These are phyloP conservation scores for Pelagia noctiluca DNA, from an alignment of 30 jellyfish, hydroid and myxozoan genomes.

Conservation along the genomic window DNA sequence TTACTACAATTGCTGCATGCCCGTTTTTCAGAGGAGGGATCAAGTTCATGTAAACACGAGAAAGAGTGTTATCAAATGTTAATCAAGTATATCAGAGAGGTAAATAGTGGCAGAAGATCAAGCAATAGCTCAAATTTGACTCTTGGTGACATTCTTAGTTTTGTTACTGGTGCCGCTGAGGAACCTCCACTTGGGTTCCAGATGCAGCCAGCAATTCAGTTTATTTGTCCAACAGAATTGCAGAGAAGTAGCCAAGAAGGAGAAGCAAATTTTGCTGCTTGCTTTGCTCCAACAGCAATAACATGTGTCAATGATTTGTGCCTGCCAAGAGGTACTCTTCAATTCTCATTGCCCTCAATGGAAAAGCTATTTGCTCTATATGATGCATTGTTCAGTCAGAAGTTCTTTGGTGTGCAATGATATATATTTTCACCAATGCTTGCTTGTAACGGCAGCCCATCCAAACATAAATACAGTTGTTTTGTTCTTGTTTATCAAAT, in stretches of 20 bases:
- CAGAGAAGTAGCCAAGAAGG: constrained; percentile 8
- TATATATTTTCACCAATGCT: constrained; percentile 10
- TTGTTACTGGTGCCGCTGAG: constrained; percentile 5
- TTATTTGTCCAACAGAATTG: neutral
- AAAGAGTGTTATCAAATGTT: constrained; percentile 1
- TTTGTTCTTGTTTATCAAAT: constrained; percentile 15
- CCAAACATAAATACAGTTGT: constrained; percentile 15
- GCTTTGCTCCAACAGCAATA: constrained; percentile 24
- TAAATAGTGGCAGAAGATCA: neutral
- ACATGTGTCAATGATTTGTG: constrained; percentile 32
- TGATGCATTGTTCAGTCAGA: neutral
- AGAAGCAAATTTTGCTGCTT: constrained; percentile 2
- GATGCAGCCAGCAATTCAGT: constrained; percentile 8
- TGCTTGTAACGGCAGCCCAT: constrained; percentile 12
- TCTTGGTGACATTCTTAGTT: constrained; percentile 3
- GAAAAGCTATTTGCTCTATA: constrained; percentile 2
- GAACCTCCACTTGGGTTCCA: constrained; percentile 9
- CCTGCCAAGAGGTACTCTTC: constrained; percentile 33
- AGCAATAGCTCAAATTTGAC: constrained; percentile 3
- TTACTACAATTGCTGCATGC: constrained; percentile 2
- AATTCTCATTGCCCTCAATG: constrained; percentile 24
- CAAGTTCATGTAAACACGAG: neutral
- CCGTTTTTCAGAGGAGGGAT: constrained; percentile 8
- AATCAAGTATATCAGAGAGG: constrained; percentile 1
- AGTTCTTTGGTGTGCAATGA: constrained; percentile 10